Percentiles rank a stretch among this genome's conserved stretches.
These are phyloP conservation scores for Orgyia antiqua DNA, from an alignment of 2,888 invertebrate species.

Conservation along the genomic window DNA sequence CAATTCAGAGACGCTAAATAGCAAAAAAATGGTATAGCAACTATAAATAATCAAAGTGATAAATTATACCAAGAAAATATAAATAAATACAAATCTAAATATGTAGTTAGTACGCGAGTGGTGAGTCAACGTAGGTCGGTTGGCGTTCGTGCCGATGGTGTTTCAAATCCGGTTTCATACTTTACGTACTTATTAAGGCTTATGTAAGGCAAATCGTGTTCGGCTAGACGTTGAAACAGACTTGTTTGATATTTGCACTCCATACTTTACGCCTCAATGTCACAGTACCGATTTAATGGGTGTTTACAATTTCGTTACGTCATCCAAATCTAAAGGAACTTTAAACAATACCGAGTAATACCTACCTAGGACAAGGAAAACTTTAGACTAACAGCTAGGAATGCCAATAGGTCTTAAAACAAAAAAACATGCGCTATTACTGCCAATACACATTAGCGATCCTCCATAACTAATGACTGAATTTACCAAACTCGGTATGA, in stretches of 20 bases:
- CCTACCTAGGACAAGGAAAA: too few species aligned
- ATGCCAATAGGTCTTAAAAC: too few species aligned
- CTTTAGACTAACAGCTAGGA: too few species aligned
- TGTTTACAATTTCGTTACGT: too few species aligned
- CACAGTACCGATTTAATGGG: too few species aligned
- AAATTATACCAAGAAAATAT: slow-evolving; percentile 1
- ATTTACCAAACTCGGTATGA: too few species aligned
- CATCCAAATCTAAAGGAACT: too few species aligned
- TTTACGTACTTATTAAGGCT: slow-evolving; percentile 24
- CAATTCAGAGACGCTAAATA: not conserved
- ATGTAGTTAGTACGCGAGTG: slow-evolving; percentile 19
- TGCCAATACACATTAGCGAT: too few species aligned
- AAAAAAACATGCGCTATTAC: too few species aligned
- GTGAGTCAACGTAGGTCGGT: slow-evolving; percentile 48
- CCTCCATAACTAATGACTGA: too few species aligned
- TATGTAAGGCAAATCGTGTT: slow-evolving; percentile 29
- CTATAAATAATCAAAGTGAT: slow-evolving; percentile 1
- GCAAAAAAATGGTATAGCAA: not conserved
- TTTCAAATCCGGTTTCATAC: slow-evolving; percentile 57
- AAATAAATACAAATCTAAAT: slow-evolving; percentile 11
- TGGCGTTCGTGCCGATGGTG: slow-evolving; percentile 38
- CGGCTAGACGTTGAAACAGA: slow-evolving; percentile 20
- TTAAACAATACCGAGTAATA: too few species aligned
- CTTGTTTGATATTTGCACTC: slow-evolving; percentile 7
- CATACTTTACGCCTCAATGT: too few species aligned